Base-by-base conservation (phyloP, 2,797 vertebrate genomes). In the Scyliorhinus canicula region DNA sequence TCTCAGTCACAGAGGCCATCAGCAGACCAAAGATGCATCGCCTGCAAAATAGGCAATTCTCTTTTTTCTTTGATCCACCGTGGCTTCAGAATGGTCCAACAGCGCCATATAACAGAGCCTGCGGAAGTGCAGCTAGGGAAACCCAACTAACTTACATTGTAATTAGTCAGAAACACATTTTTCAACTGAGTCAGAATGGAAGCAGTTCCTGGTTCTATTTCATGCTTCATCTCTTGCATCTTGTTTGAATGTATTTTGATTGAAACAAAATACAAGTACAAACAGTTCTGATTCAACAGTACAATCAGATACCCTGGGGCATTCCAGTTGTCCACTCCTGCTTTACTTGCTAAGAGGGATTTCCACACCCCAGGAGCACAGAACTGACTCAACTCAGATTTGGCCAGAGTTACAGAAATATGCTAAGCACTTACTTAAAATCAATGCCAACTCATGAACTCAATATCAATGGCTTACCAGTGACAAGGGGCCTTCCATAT, bases 191-290 rank as follows among this genome's bases (percentile, higher is more conserved):
- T 91, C 21, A n/a, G 19, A 63, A 11, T n/a, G 8, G 57, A 91
- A 63, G n/a, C 65, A 24, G 21, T 44, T 24, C 57, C 88, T 35
- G 21, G 57, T 91, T 63, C 57, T 44, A 40, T 40, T 65, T 65
- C 6, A 28, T 44, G 7, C 88, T 3, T 91, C 57, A 91, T 7
- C 35, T 44, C 40, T 63, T 65, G 60, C 60, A 63, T 63, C 88
- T 65, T 90, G 86, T n/a, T 90, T 90, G 52, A 90, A 90, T n/a
- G n/a, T n/a, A n/a, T n/a, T n/a, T n/a, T 90, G 86, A 57, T 90
- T 90, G 52, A 90, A 90, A 60, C 86, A 57, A 60, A 44, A n/a
- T n/a, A 8, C 60, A 91, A 44, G 52, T 60, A 60, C 35, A n/a
- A 57, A 88, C 85, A 86, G 35, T 3, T 90, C 31, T 65, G 3